A percentile compares a stretch with the other conserved stretches of the same genome.
phyloP scores from a whole-genome alignment of 1,140 invertebrate species.

The Lethrus apterus region DNA sequence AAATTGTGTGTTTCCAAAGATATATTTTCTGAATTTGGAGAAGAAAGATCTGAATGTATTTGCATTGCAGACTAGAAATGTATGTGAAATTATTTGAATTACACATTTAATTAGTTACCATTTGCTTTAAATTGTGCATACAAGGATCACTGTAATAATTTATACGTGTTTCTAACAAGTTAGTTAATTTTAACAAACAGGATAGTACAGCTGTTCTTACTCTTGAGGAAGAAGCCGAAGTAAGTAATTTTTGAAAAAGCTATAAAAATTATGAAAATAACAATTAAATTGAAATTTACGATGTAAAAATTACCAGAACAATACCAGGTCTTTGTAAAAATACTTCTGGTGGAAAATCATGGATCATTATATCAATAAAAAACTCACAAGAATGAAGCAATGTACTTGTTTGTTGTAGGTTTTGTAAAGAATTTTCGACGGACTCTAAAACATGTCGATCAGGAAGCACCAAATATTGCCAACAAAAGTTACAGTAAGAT shows the following conservation, averaged over 20 bases:
- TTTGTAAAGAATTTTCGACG: constrained; percentile 32
- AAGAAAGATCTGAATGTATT: neutral
- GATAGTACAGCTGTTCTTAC: constrained; percentile 38
- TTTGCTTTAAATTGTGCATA: constrained; percentile 44
- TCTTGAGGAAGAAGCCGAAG: constrained; percentile 26
- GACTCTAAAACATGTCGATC: constrained; percentile 36
- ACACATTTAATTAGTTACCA: constrained; percentile 25
- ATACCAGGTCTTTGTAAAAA: constrained; percentile 59
- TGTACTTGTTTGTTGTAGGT: constrained; percentile 24
- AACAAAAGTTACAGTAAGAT: constrained; percentile 15
- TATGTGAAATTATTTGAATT: neutral
- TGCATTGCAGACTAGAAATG: neutral
- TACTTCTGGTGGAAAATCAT: constrained; percentile 62
- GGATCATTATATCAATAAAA: constrained; percentile 55
- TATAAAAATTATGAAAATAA: constrained; percentile 19
- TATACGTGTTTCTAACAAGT: constrained; percentile 42
- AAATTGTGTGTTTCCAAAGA: no score
- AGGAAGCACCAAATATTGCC: constrained; percentile 35
- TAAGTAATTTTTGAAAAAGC: constrained; percentile 28
- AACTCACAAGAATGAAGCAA: constrained; percentile 48
- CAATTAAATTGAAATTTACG: neutral
- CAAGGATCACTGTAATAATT: constrained; percentile 46
- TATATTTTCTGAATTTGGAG: neutral
- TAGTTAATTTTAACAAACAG: constrained; percentile 43
- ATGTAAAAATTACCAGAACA: constrained; percentile 44